Evolutionary conservation across 1,140 invertebrate genomes (phyloP).

Genomic region (Hyposmocoma kahamanoa): DNA sequence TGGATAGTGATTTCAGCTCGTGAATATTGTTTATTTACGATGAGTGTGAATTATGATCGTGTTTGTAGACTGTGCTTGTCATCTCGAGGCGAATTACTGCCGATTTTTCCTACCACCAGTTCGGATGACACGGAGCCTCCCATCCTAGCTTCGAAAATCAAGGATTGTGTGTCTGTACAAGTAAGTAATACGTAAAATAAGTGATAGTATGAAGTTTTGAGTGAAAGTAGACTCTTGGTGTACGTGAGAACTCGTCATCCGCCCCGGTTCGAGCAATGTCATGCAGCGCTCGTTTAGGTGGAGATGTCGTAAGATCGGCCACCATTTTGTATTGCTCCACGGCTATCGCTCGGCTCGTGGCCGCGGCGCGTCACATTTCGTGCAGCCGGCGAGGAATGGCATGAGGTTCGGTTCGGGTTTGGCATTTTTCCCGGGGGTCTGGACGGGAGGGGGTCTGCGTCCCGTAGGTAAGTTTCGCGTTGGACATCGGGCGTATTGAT

Average conservation of each 20-base stretch:
- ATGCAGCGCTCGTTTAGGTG: conserved; percentile 64
- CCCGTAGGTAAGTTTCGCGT: conserved; percentile 43
- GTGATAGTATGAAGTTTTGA: conserved; percentile 44
- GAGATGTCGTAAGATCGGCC: conserved; percentile 74
- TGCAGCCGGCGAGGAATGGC: conserved; percentile 57
- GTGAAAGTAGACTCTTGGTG: conserved; percentile 69
- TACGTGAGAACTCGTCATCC: conserved; percentile 71
- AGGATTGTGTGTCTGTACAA: conserved; percentile 76
- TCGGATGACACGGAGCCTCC: conserved; percentile 72
- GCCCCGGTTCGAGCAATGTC: conserved; percentile 64
- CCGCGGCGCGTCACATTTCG: conserved; percentile 62
- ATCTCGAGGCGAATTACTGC: conserved; percentile 70
- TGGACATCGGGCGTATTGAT: conserved; percentile 67
- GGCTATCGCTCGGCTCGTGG: conserved; percentile 66
- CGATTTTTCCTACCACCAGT: conserved; percentile 73
- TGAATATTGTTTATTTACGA: conserved; percentile 66
- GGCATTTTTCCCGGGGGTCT: conserved; percentile 63
- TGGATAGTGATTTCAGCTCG: conserved; percentile 39
- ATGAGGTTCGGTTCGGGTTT: conserved; percentile 56
- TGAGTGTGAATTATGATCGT: conserved; percentile 70
- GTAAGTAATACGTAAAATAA: conserved; percentile 65
- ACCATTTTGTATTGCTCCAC: conserved; percentile 73
- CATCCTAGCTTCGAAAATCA: conserved; percentile 75
- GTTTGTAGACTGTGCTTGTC: conserved; percentile 79
- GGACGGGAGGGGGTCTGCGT: conserved; percentile 52